phyloP scores from a whole-genome alignment of 37 sponge, comb jelly and placozoan species.

The Beroe forskalii region DNA sequence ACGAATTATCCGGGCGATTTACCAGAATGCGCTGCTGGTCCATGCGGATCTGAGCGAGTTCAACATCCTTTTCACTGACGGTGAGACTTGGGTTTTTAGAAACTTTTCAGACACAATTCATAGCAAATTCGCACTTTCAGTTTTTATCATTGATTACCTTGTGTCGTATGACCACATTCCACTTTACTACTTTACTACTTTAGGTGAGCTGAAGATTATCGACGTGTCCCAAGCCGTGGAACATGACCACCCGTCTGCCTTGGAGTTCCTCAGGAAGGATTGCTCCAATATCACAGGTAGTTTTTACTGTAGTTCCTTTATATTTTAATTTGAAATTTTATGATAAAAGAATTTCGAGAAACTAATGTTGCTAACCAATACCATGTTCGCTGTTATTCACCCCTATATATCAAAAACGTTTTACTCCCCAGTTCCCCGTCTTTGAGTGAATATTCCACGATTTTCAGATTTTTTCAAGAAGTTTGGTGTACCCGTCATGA shows the following conservation, averaged over 20 bases:
- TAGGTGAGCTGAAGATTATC: slow-evolving; percentile 82
- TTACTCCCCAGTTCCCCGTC: no score
- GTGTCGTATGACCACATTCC: not conserved
- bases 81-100: not conserved
- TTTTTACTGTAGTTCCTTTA: not conserved
- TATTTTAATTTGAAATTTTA: not conserved
- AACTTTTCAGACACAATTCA: no score
- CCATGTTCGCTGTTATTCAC: no score
- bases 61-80: slow-evolving; percentile 76
- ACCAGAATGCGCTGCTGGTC: slow-evolving; percentile 79
- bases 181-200: no score
- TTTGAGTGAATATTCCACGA: no score
- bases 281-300: slow-evolving; percentile 88
- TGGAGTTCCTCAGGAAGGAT: slow-evolving; percentile 94
- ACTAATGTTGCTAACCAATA: no score
- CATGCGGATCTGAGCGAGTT: slow-evolving; percentile 99
- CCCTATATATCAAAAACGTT: no score
- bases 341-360: no score
- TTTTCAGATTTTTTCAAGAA: slow-evolving; percentile 86
- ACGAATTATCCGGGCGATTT: slow-evolving; percentile 77
- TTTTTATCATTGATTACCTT: not conserved
- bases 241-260: slow-evolving; percentile 96
- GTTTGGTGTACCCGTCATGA: slow-evolving; percentile 82
- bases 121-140: not conserved
- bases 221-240: slow-evolving; percentile 99